A percentile compares a stretch with the other conserved stretches of the same genome.
Conservation (phyloP, 2,797 vertebrate genomes). For the Erpetoichthys calabaricus region DNA sequence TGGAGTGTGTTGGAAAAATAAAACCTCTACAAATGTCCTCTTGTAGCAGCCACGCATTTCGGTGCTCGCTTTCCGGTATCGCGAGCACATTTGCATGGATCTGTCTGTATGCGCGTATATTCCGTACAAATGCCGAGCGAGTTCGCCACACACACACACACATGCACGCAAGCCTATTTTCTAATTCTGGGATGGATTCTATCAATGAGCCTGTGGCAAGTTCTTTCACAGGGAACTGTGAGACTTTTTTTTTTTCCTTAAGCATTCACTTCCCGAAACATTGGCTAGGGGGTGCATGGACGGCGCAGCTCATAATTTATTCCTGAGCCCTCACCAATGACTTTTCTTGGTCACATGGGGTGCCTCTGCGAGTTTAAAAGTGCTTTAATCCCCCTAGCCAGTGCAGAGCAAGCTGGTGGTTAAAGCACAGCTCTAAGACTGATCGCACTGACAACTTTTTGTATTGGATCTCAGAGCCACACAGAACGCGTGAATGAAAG, state of each 20-base stretch:
- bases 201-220: neutral
- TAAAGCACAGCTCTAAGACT: constrained; percentile 18
- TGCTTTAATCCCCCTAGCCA: constrained; percentile 41
- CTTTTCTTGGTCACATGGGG: constrained; percentile 73
- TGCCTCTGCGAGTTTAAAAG: constrained; percentile 52
- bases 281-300: constrained; percentile 54
- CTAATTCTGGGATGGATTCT: neutral
- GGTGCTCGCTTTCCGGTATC: no score
- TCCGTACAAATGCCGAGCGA: no score
- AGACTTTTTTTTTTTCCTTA: neutral
- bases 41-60: no score
- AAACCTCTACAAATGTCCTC: no score
- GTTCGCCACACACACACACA: no score
- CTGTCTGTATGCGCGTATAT: no score
- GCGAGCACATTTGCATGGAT: no score
- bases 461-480: constrained; percentile 14
- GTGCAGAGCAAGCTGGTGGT: constrained; percentile 40
- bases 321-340: constrained; percentile 50
- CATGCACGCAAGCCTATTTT: neutral
- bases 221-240: neutral
- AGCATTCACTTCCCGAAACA: constrained; percentile 34
- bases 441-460: constrained; percentile 6
- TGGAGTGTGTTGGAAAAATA: no score
- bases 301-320: constrained; percentile 47
- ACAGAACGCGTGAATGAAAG: constrained; percentile 4